Base-by-base conservation (phyloP, 2,113 vertebrate genomes). In the Reinhardtius hippoglossoides region DNA sequence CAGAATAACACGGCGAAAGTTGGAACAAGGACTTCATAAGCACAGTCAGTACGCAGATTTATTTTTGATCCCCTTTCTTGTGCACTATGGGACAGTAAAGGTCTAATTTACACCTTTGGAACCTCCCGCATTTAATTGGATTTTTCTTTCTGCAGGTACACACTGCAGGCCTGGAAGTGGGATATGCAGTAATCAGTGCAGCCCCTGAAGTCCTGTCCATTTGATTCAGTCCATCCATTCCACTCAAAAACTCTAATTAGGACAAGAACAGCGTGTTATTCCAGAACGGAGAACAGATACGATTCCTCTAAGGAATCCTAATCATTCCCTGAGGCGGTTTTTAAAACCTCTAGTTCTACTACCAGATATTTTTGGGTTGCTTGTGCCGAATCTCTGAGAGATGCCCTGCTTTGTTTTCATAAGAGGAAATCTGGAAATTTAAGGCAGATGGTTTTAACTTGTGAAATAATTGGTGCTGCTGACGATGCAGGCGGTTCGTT, bases 221-320 rank as follows among this genome's bases (percentile, higher is more conserved):
- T 74, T 82, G 56, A 85, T 81, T 90, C 62, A 50, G 67, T 61
- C 71, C 58, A 56, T 80, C 78, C 23, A 31, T 78, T 76, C 74
- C 63, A 79, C 59, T 82, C 57, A 72, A 70, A 85, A 61, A 56
- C 63, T 76, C 75, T 87, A 87, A 91, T 88, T 84, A 84, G 86
- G 82, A 72, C 67, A 76, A 16, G 76, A 76, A 58, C 56, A 68
- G 78, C 63, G 74, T 42, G 70, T 78, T 81, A 78, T 79, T 83
- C 74, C 61, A 79, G 78, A 66, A 13, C 37, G 48, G 31, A 71
- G 63, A 60, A 69, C 31, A 1, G 57, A 82, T 83, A 67, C 50
- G 56, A 66, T 78, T 62, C 73, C 89, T 79, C 78, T 31, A 40
- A 69, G 80, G 87, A 73, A 81, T 58, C 71, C 69, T 40, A 35